These are phyloP conservation scores for Phataginus tricuspis DNA, from an alignment of 2,797 vertebrate genomes.

Conservation along the genomic window DNA sequence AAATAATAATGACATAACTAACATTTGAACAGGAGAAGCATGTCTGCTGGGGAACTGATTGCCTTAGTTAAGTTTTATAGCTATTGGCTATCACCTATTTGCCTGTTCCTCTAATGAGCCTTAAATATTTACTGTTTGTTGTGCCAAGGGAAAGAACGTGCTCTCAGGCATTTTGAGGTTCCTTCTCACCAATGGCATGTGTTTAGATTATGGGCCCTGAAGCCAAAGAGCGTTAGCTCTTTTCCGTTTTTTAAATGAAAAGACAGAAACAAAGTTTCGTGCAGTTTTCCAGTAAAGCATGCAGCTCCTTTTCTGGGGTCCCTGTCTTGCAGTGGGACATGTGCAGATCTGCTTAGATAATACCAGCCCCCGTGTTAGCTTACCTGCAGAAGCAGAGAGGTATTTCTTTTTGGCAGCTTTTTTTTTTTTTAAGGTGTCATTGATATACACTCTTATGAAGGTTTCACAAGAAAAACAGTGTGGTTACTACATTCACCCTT, in stretches of 20 bases:
- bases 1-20: constrained; percentile 62
- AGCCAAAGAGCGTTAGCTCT: constrained; percentile 34
- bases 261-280: not conserved
- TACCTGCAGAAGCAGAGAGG: not conserved
- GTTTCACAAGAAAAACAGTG: too few relatives aligned
- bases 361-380: not conserved
- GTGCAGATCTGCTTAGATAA: not conserved
- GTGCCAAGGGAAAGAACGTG: not conserved
- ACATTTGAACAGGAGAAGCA: constrained; percentile 65
- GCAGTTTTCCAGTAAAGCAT: not conserved
- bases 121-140: constrained; percentile 63
- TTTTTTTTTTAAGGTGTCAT: too few relatives aligned
- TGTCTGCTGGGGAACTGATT: constrained; percentile 52
- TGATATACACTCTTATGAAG: too few relatives aligned
- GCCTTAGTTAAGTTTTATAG: constrained; percentile 51
- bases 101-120: constrained; percentile 63
- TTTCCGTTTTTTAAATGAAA: not conserved
- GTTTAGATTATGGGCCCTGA: constrained; percentile 41
- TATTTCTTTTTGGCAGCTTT: not conserved
- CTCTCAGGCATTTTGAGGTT: constrained; percentile 16
- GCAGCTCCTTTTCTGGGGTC: not conserved
- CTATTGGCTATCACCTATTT: constrained; percentile 63
- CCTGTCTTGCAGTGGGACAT: not conserved
- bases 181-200: not conserved
- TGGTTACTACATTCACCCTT: too few relatives aligned